Conservation (phyloP, 2,888 invertebrate genomes). For the Platypus cylindrus region DNA sequence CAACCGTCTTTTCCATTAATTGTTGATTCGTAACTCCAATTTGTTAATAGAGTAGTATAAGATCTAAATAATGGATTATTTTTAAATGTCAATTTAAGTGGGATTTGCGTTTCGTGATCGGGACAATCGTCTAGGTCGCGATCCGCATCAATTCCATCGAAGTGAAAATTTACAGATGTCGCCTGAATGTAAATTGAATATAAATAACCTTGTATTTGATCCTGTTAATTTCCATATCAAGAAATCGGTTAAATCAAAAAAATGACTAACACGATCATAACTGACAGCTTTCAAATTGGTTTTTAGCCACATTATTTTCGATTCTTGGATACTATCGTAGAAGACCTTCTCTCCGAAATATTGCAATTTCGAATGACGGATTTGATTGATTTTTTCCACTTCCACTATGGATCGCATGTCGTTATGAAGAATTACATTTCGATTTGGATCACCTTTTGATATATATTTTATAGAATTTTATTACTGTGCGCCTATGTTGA, state of each 20-base stretch:
- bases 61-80: no score
- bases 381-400: conserved; percentile 65
- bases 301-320: conserved; percentile 87
- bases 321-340: conserved; percentile 88
- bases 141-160: no score
- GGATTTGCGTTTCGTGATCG: no score
- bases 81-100: no score
- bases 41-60: conserved; percentile 83
- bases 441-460: conserved; percentile 45
- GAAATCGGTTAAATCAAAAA: conserved; percentile 88
- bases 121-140: no score
- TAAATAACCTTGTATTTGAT: conserved; percentile 45
- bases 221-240: conserved; percentile 85
- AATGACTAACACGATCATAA: conserved; percentile 58
- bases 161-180: no score
- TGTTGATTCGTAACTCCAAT: conserved; percentile 77
- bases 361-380: conserved; percentile 59
- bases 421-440: conserved; percentile 87
- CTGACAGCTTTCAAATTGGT: conserved; percentile 45
- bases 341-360: conserved; percentile 86
- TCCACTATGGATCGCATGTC: conserved; percentile 74
- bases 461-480: not conserved
- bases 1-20: conserved; percentile 47
- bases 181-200: not conserved
- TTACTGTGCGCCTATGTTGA: no score